Evolutionary conservation across 2,797 vertebrate species (phyloP), one percentile per base, ranked within the genome.

Genomic region (Scolopax bukidnonensis): DNA sequence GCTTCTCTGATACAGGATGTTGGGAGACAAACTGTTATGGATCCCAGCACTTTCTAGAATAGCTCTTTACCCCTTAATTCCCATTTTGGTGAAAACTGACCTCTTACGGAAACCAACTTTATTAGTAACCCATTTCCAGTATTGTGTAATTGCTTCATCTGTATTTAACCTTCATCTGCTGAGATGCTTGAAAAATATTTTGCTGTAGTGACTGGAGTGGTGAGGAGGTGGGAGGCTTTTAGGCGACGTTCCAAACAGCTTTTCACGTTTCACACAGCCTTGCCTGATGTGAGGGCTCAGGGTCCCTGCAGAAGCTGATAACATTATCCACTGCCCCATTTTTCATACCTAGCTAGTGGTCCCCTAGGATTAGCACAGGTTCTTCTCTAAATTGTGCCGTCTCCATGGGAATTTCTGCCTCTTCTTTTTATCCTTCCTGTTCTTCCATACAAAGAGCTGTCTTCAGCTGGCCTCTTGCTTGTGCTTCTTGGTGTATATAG

Each of bases 381-480:
- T 95, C 53, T 69, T 96, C 14, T 93, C 75, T 90, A 93, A 96
- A 88, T 97, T 96, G 93, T 50, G 56, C 77, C 67, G 74, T 95
- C 88, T 97, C 93, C 67, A 82, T 73, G 78, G 78, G 80, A 93
- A 87, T 80, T 95, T 61, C 82, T 95, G 45, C 76, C 51, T 94
- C 51, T 68, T 87, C 95, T 65, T 97, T 79, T 97, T 81, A 87
- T 94, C 75, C 93, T 78, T 93, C 63, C 85, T 18, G 23, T 54
- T 70, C 90, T 96, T 94, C 32, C 5, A 12, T 75, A 38, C 20
- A 14, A 23, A 16, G 25, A 56, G 12, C 11, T 84, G 59, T 65
- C 38, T 89, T 75, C 38, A 68, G 56, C 54, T 84, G 85, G 38
- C 18, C 25, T 79, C 21, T 88, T 81, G 45, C 23, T 54, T 32